Evolutionary conservation across 2,113 vertebrate species (phyloP), one percentile per base, ranked within the genome.

Genomic region (Pleuronectes platessa): DNA sequence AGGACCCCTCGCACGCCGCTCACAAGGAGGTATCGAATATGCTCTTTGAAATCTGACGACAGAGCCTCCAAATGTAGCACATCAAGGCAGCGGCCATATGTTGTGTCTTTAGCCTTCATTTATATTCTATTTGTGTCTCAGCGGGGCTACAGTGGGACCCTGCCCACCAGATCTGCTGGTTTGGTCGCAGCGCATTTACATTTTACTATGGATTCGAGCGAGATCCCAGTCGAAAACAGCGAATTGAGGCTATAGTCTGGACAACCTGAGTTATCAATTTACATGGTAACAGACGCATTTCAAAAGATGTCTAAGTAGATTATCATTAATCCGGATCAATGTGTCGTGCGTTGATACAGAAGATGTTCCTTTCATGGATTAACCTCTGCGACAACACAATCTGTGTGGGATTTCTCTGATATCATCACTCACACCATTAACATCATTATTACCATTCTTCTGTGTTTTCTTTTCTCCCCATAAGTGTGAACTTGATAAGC

Each of bases 61-160:
- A 40, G 76, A 84, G 62, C 26, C 83, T 74, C 85, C 79, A 61
- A 87, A 89, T 71, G 79, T 84, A 79, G 81, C 78, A 90, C 90
- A 90, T 91, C 79, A 89, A 87, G 78, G 83, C 84, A 86, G 70
- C 55, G 35, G 83, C 89, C 87, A 90, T 89, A 90, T 92, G 90
- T 84, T 90, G 82, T 60, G 65, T 90, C 84, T 85, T 90, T 82
- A 89, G 81, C 74, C 78, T 86, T 89, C 73, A 86, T 90, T 92
- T 87, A 83, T 76, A 92, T 89, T 90, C 84, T 67, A 61, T 81
- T 79, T 85, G 86, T 70, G 83, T 90, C 82, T 86, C 82, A 35
- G 56, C 69, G 67, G 84, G 87, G 81, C 78, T 81, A 82, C 80
- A 63, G 62, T 77, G 76, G 74, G 86, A 86, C 71, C 75, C 74